phyloP scores from a whole-genome alignment of 2,113 vertebrate species.

The Stercorarius parasiticus region DNA sequence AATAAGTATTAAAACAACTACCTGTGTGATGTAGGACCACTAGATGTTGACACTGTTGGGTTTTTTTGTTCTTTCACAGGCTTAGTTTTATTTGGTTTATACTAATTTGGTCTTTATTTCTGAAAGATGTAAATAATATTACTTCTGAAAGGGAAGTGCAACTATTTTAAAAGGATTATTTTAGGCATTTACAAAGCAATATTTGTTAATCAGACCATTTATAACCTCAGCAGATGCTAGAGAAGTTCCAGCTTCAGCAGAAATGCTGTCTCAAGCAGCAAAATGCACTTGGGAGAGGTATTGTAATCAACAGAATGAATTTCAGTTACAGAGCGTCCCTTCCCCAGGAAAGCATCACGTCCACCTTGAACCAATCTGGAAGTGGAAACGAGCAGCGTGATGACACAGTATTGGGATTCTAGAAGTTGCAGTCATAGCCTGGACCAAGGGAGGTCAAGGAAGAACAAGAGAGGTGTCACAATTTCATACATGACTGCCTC shows the following conservation, averaged over 20 bases:
- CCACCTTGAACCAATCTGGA: background rate
- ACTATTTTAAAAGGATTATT: background rate
- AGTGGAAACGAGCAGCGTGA: background rate
- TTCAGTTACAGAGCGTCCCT: background rate
- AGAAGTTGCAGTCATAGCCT: background rate
- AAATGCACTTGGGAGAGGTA: background rate
- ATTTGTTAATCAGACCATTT: background rate
- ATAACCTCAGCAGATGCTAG: background rate
- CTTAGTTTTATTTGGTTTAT: background rate
- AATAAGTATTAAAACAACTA: background rate
- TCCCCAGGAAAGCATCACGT: background rate
- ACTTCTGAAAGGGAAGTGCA: background rate
- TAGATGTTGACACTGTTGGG: background rate
- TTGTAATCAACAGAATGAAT: background rate
- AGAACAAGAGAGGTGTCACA: background rate
- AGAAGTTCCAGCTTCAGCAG: background rate
- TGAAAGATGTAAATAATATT: background rate
- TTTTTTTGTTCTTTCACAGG: background rate
- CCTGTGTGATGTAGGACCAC: background rate
- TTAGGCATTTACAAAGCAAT: background rate
- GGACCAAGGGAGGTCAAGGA: background rate
- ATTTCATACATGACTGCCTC: background rate
- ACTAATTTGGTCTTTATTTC: background rate
- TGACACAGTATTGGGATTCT: background rate
- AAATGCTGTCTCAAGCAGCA: background rate